Evolutionary conservation across 1,140 invertebrate genomes (phyloP), one percentile per base, ranked within the genome.

Genomic region (Hypothenemus hampei): DNA sequence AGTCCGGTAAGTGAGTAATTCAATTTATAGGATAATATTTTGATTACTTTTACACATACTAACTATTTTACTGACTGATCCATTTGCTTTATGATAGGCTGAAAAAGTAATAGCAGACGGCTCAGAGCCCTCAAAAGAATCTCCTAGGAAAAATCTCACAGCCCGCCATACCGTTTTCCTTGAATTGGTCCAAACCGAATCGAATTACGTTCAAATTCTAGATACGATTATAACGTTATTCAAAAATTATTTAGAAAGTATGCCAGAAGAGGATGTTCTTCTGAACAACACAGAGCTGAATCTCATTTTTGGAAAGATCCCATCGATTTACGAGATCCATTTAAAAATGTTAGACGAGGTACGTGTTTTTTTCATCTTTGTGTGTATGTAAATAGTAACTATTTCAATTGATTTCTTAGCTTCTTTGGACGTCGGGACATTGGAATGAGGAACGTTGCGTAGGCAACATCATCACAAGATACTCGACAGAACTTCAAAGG

Each of bases 271-370:
- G 80, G 78, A 85, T 75, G 64, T 86, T 74, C 75, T 98, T 61
- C 77, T 98, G 55, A 92, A 93, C 71, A 87, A 87, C 60, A 92
- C 90, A 20, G 93, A 98, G 79, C 77, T 92, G 20, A 95, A 93
- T 76, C 89, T 92, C 52, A 97, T 98, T 59, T 99, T 99, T 76
- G 92, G 92, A 45, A 93, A 97, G 71, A 81, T 99, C 67, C 86
- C 90, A 43, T 90, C 92, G 20, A 97, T 98, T 64, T 90, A 91
- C 69, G 87, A 95, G 65, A 84, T 94, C 31, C 95, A 98, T 72
- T 81, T 84, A 67, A 83, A 84, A 63, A 88, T 96, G 78, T 71
- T 89, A 49, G 83, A 89, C 58, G 86, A 92, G 66, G 74, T 61
- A 57, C 43, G 20, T 13, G 44, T 46, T 46, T 46, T 29, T 46